Percentiles rank a stretch among this genome's conserved stretches.
phyloP scores from a whole-genome alignment of 1,140 invertebrate genomes.

The Tetragonula clypearis region DNA sequence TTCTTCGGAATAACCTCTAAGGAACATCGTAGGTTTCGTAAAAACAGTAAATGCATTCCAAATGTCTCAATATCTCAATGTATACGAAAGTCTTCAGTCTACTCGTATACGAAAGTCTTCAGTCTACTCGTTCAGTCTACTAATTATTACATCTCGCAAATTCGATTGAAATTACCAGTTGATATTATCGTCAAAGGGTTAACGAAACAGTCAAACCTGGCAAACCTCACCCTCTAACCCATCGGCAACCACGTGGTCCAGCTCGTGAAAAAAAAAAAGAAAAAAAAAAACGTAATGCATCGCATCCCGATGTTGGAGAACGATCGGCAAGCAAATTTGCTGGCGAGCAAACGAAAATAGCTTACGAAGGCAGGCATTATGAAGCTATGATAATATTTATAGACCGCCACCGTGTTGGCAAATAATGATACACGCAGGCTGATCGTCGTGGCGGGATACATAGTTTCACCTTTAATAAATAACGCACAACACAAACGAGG shows the following conservation, averaged over 20 bases:
- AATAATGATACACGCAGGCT: constrained; percentile 40
- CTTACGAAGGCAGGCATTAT: constrained; percentile 47
- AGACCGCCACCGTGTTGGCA: constrained; percentile 48
- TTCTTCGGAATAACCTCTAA: no score
- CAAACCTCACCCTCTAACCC: background rate
- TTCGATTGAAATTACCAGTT: no score
- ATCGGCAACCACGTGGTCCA: constrained; percentile 7
- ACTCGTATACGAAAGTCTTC: no score
- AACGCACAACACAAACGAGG: constrained; percentile 15
- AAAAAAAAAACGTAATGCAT: background rate
- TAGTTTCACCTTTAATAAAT: constrained; percentile 46
- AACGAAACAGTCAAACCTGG: background rate
- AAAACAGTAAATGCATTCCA: no score
- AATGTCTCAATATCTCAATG: no score
- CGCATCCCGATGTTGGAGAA: constrained; percentile 3
- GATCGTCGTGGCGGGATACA: constrained; percentile 15
- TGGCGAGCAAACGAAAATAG: constrained; percentile 49
- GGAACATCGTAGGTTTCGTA: no score
- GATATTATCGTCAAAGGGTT: no score
- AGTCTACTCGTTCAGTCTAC: no score
- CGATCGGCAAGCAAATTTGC: constrained; percentile 27
- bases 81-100: no score
- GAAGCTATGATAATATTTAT: constrained; percentile 56
- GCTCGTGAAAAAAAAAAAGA: background rate
- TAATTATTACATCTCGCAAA: no score